Percentiles rank a stretch among this genome's conserved stretches.
These are phyloP conservation scores for Sternotherus odoratus DNA, from an alignment of 2,797 vertebrate genomes.

Conservation along the genomic window DNA sequence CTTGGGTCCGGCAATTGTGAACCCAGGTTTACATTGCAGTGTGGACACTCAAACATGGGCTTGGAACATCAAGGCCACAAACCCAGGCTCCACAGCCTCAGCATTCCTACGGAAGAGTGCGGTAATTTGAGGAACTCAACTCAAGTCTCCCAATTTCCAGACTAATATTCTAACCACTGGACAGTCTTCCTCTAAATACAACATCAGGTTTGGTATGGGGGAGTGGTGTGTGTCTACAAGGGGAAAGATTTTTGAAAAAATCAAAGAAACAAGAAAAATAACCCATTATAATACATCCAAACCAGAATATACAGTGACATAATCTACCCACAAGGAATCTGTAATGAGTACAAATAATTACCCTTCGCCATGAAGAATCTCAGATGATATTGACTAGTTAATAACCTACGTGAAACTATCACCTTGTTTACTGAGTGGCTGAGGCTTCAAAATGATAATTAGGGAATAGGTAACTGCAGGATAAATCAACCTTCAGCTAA, in stretches of 20 bases:
- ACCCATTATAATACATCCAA: background rate
- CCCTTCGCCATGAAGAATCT: slow-evolving; percentile 44
- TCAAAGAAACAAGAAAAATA: slow-evolving; percentile 40
- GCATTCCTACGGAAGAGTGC: background rate
- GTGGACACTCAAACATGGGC: background rate
- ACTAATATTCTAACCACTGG: background rate
- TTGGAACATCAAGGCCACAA: background rate
- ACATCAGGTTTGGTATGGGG: background rate
- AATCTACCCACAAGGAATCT: slow-evolving; percentile 55
- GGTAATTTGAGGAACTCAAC: background rate
- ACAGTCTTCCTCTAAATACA: background rate
- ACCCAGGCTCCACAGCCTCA: background rate
- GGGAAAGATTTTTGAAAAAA: slow-evolving; percentile 19
- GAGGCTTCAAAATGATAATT: slow-evolving; percentile 40
- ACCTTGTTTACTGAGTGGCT: slow-evolving; percentile 35
- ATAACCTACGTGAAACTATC: slow-evolving; percentile 58
- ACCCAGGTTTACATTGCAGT: background rate
- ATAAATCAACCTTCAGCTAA: slow-evolving; percentile 4
- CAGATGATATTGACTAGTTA: slow-evolving; percentile 27
- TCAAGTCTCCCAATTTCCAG: background rate
- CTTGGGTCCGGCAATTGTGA: background rate
- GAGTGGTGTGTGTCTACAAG: background rate
- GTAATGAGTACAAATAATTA: slow-evolving; percentile 68
- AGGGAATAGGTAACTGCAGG: slow-evolving; percentile 30
- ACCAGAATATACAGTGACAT: slow-evolving; percentile 1